Percentiles rank a stretch among this genome's conserved stretches.
These are phyloP conservation scores for Sitodiplosis mosellana DNA, from an alignment of 1,140 invertebrate species.

Conservation along the genomic window DNA sequence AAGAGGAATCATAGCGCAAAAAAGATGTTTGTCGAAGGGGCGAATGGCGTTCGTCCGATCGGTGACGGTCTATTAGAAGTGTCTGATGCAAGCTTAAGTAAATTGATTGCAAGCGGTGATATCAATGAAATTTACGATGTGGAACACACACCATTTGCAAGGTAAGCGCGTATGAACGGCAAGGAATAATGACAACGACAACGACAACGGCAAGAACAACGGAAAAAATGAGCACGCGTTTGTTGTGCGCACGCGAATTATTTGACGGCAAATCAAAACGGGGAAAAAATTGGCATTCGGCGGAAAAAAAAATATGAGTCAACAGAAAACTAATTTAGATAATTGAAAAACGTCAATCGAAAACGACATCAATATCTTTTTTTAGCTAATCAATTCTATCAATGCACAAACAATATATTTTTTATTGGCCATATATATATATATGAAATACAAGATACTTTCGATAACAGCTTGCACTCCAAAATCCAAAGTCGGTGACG, in stretches of 20 bases:
- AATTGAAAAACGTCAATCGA: neutral
- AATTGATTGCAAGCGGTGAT: slow-evolving; percentile 37
- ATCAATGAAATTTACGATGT: slow-evolving; percentile 45
- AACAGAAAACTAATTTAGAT: neutral
- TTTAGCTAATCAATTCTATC: neutral
- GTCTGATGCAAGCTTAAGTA: slow-evolving; percentile 33
- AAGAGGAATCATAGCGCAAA: neutral
- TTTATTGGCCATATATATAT: neutral
- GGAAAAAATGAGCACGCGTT: too few species aligned
- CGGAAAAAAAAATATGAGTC: neutral
- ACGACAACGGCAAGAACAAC: too few species aligned
- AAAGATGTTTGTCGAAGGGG: slow-evolving; percentile 21
- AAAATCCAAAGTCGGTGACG: neutral
- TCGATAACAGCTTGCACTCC: neutral
- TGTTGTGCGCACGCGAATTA: too few species aligned
- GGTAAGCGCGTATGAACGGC: slow-evolving; percentile 30
- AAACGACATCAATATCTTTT: neutral
- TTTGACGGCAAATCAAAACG: neutral
- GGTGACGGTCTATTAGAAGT: slow-evolving; percentile 43
- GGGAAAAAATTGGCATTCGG: neutral
- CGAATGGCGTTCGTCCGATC: slow-evolving; percentile 22
- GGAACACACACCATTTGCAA: slow-evolving; percentile 49
- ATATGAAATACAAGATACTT: too few species aligned
- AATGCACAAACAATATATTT: neutral
- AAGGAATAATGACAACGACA: too few species aligned